Percentiles rank a stretch among this genome's conserved stretches.
Conservation (phyloP, 2,888 invertebrate species). For the Pollenia labialis region DNA sequence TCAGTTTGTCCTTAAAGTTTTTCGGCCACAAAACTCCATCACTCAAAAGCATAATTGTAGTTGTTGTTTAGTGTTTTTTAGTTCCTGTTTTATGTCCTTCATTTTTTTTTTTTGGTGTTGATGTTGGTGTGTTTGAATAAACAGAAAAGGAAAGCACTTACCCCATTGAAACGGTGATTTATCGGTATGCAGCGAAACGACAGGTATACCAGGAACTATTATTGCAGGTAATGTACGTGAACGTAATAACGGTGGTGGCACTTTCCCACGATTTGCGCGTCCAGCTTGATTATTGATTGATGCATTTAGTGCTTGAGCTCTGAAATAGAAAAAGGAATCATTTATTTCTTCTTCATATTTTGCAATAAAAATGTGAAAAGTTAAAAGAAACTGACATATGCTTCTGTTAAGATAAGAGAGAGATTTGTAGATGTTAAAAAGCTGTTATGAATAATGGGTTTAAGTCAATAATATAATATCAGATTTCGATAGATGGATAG, state of each 20-base stretch:
- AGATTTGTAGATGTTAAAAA: too few relatives aligned
- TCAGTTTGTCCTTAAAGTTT: slow-evolving; percentile 1
- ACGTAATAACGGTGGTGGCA: slow-evolving; percentile 91
- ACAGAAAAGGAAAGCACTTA: slow-evolving; percentile 76
- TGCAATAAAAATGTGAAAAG: too few relatives aligned
- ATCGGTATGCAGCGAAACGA: slow-evolving; percentile 92
- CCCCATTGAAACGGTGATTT: slow-evolving; percentile 86
- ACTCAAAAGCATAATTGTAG: background rate
- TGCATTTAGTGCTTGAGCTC: slow-evolving; percentile 86
- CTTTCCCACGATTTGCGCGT: slow-evolving; percentile 84
- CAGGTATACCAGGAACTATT: slow-evolving; percentile 91
- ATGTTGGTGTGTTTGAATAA: background rate
- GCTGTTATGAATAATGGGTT: too few relatives aligned
- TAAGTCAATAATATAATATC: too few relatives aligned
- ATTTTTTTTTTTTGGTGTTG: background rate
- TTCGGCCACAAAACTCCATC: background rate
- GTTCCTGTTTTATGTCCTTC: background rate
- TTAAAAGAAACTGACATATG: too few relatives aligned
- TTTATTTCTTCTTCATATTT: background rate
- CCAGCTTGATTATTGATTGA: slow-evolving; percentile 85
- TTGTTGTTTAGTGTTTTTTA: background rate
- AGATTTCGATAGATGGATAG: too few relatives aligned
- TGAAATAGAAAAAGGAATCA: slow-evolving; percentile 64
- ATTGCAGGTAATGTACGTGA: slow-evolving; percentile 95
- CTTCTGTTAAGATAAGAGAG: too few relatives aligned